A percentile compares a stretch with the other conserved stretches of the same genome.
phyloP scores from a whole-genome alignment of 2,113 vertebrate species.

The Petroica traversi region DNA sequence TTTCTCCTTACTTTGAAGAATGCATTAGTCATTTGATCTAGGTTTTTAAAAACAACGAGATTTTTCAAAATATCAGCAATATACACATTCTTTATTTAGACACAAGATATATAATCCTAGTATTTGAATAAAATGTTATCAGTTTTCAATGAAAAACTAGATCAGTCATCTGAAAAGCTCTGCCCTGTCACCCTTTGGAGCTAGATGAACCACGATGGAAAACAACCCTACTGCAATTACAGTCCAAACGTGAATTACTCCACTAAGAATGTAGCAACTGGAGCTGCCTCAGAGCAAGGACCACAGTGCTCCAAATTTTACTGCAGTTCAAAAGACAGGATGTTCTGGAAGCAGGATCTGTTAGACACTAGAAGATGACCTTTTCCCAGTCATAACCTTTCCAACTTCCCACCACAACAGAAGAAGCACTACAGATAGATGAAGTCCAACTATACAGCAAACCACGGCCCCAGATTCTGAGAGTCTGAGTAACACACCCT shows the following conservation, averaged over 20 bases:
- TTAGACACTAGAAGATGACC: neutral
- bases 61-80: neutral
- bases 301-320: neutral
- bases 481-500: neutral
- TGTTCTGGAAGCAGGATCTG: neutral
- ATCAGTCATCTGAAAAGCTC: neutral
- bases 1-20: constrained; percentile 44
- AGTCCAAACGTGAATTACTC: neutral
- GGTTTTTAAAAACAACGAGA: constrained; percentile 31
- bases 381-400: neutral
- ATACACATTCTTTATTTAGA: neutral
- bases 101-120: neutral
- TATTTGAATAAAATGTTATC: neutral
- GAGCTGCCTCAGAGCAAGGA: neutral
- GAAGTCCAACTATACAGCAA: neutral
- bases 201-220: neutral
- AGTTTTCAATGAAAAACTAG: neutral
- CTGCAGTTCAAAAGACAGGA: neutral
- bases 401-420: neutral
- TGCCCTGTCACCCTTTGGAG: neutral
- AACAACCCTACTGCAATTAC: neutral
- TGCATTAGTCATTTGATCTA: constrained; percentile 45
- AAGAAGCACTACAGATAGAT: neutral
- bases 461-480: neutral
- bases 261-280: neutral